Percentiles rank a stretch among this genome's conserved stretches.
Evolutionary conservation across 1,140 invertebrate species (phyloP).

Genomic region (Bombus soroeensis): DNA sequence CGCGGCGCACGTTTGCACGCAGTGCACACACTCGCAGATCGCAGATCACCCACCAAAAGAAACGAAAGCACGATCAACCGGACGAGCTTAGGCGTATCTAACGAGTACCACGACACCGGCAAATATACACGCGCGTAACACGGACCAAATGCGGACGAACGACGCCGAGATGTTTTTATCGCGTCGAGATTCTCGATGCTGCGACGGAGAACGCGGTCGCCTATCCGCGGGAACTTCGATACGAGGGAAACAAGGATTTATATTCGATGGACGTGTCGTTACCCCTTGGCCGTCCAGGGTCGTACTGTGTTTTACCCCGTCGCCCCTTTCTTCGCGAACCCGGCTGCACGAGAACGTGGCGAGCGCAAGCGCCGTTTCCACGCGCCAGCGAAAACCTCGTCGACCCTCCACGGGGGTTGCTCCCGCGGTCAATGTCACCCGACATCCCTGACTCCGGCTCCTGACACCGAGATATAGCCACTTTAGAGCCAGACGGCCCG

Average conservation of each 20-base stretch:
- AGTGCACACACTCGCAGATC: constrained; percentile 44
- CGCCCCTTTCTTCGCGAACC: constrained; percentile 65
- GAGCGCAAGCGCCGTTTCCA: constrained; percentile 73
- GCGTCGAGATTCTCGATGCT: neutral
- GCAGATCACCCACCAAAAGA: constrained; percentile 28
- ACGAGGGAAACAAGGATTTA: constrained; percentile 14
- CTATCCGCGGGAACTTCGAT: constrained; percentile 48
- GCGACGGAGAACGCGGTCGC: neutral
- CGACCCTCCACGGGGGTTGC: constrained; percentile 67
- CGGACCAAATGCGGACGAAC: neutral
- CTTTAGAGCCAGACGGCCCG: constrained; percentile 51
- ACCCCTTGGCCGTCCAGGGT: constrained; percentile 76
- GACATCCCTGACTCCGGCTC: constrained; percentile 74
- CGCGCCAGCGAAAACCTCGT: constrained; percentile 70
- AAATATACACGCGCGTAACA: constrained; percentile 1
- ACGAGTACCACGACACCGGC: constrained; percentile 9
- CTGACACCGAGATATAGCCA: constrained; percentile 69
- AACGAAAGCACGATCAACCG: constrained; percentile 17
- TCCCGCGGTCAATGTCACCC: constrained; percentile 80
- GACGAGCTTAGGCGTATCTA: constrained; percentile 23
- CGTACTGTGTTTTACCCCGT: constrained; percentile 76
- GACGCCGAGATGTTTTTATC: neutral
- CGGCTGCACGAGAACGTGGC: constrained; percentile 61
- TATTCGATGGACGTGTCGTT: constrained; percentile 48
- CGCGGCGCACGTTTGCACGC: constrained; percentile 23